phyloP scores from a whole-genome alignment of 2,113 vertebrate species.

The Orthonyx spaldingii region DNA sequence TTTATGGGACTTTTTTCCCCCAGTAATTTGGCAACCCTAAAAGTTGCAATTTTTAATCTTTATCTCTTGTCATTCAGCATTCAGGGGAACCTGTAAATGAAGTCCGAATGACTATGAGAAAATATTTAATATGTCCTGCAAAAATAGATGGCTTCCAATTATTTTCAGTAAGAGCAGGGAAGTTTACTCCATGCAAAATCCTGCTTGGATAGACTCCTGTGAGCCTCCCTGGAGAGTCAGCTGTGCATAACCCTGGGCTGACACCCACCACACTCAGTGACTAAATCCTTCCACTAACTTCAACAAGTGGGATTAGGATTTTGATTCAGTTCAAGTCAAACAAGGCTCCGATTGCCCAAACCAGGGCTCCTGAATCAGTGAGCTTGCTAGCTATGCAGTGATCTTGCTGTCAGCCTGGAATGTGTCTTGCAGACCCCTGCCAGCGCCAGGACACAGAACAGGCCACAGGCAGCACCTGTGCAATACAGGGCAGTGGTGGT shows the following conservation, averaged over 20 bases:
- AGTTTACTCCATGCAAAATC: background rate
- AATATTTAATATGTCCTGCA: background rate
- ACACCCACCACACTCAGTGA: background rate
- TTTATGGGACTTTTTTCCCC: fast-evolving
- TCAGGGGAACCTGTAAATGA: background rate
- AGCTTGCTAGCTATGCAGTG: background rate
- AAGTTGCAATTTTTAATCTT: background rate
- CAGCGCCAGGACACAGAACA: fast-evolving
- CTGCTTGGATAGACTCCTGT: background rate
- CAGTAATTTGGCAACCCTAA: background rate
- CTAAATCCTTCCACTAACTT: background rate
- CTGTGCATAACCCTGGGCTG: background rate
- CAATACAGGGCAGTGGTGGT: background rate
- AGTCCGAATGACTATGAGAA: background rate
- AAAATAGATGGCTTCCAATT: background rate
- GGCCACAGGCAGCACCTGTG: background rate
- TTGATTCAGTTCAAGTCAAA: background rate
- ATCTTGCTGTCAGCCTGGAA: background rate
- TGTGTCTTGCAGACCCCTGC: background rate
- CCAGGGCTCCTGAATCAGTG: background rate
- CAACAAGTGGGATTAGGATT: background rate
- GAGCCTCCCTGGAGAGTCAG: background rate
- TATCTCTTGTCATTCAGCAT: background rate
- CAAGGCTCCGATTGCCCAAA: fast-evolving
- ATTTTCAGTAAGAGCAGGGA: background rate